Conservation (phyloP, 2,113 vertebrate species). For the Callithrix jacchus region DNA sequence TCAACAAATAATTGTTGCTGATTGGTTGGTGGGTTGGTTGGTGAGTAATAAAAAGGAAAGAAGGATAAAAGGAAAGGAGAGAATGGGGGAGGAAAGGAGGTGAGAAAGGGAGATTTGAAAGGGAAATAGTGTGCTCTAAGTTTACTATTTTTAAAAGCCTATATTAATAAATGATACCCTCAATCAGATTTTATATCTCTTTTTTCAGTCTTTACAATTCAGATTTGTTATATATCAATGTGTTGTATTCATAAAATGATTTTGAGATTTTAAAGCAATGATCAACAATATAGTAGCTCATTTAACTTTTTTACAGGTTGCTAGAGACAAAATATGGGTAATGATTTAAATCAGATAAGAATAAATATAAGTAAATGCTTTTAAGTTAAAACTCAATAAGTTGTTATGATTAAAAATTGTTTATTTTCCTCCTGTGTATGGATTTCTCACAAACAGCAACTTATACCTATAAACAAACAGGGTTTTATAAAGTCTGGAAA, state of each 20-base stretch:
- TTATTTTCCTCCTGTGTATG: background rate
- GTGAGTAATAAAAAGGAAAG: background rate
- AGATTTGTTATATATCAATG: background rate
- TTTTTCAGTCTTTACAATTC: background rate
- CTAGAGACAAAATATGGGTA: background rate
- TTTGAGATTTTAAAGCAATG: background rate
- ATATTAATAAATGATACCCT: background rate
- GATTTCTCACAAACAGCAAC: background rate
- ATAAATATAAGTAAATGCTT: conserved; percentile 19
- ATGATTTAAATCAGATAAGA: background rate
- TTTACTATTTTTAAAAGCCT: conserved; percentile 17
- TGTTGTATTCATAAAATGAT: background rate
- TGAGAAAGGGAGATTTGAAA: background rate
- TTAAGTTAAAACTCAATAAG: background rate
- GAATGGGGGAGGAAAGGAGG: background rate
- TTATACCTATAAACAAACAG: background rate
- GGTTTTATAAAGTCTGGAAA: background rate
- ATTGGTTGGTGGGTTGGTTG: background rate
- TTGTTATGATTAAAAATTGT: background rate
- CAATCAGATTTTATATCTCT: background rate
- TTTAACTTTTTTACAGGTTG: background rate
- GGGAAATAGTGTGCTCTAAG: background rate
- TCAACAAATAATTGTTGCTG: background rate
- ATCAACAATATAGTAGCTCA: background rate
- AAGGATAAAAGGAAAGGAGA: background rate